Evolutionary conservation across 2,888 invertebrate genomes (phyloP).

Genomic region (Nomada fabriciana): DNA sequence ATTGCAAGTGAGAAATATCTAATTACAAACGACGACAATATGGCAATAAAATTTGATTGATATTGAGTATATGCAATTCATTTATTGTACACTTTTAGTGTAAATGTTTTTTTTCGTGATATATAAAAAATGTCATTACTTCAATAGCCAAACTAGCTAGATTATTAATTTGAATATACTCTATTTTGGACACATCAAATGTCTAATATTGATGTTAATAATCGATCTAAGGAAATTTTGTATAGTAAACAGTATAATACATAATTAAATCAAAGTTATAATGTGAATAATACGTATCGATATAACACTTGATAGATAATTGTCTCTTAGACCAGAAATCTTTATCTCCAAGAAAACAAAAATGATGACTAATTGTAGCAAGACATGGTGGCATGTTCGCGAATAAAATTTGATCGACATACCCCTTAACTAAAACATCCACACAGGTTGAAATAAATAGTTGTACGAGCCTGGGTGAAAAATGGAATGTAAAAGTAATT

Average conservation of each 20-base stretch:
- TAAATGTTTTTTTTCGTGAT: too few species aligned
- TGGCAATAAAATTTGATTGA: background rate
- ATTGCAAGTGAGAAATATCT: background rate
- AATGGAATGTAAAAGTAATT: constrained; percentile 15
- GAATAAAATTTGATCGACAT: background rate
- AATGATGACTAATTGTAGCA: background rate
- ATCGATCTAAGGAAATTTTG: too few species aligned
- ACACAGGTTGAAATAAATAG: background rate
- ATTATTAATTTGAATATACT: too few species aligned
- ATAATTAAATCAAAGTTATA: too few species aligned
- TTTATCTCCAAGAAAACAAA: background rate
- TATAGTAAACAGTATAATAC: too few species aligned
- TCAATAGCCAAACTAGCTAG: too few species aligned
- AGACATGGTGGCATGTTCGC: background rate
- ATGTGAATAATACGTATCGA: too few species aligned
- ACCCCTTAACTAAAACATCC: constrained; percentile 14
- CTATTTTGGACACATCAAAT: too few species aligned
- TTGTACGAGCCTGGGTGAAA: background rate
- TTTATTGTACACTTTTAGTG: background rate
- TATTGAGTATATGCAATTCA: background rate
- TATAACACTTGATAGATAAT: too few species aligned
- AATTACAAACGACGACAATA: background rate
- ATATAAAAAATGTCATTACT: too few species aligned
- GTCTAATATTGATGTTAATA: too few species aligned
- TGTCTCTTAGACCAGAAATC: too few species aligned